These are phyloP conservation scores for Phengaris arion DNA, from an alignment of 2,888 invertebrate genomes.

Conservation along the genomic window DNA sequence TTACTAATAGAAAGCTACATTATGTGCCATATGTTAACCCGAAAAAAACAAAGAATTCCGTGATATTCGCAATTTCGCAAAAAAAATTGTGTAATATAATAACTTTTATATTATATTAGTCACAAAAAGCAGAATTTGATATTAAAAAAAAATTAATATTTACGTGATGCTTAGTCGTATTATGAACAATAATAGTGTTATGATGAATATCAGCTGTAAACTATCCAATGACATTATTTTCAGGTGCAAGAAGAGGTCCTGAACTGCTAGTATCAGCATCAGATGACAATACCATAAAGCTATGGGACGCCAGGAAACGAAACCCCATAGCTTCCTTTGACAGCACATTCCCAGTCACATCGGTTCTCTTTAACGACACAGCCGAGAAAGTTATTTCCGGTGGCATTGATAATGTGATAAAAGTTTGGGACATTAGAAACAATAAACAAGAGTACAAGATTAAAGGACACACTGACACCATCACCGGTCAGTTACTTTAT, in stretches of 20 bases:
- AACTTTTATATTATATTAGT: too few relatives aligned
- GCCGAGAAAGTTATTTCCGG: conserved; percentile 96
- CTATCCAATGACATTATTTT: conserved; percentile 34
- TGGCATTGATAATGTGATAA: conserved; percentile 98
- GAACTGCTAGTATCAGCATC: conserved; percentile 95
- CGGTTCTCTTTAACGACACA: conserved; percentile 96
- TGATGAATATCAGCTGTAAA: background rate
- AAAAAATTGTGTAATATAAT: too few relatives aligned
- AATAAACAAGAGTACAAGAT: conserved; percentile 90
- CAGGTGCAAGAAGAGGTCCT: conserved; percentile 91
- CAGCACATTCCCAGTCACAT: conserved; percentile 87
- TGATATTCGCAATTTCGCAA: too few relatives aligned
- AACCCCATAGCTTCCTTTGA: conserved; percentile 87
- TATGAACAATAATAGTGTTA: too few relatives aligned
- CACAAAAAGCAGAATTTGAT: too few relatives aligned
- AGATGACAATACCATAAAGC: conserved; percentile 95
- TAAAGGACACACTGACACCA: conserved; percentile 96
- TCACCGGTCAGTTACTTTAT: conserved; percentile 82
- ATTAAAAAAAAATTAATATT: too few relatives aligned
- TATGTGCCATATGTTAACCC: too few relatives aligned
- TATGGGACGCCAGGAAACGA: conserved; percentile 95
- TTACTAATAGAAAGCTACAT: too few relatives aligned
- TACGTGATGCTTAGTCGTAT: too few relatives aligned
- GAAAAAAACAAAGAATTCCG: too few relatives aligned
- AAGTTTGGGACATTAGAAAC: conserved; percentile 98